These are phyloP conservation scores for Etheostoma spectabile DNA, from an alignment of 2,113 vertebrate species.

Conservation along the genomic window DNA sequence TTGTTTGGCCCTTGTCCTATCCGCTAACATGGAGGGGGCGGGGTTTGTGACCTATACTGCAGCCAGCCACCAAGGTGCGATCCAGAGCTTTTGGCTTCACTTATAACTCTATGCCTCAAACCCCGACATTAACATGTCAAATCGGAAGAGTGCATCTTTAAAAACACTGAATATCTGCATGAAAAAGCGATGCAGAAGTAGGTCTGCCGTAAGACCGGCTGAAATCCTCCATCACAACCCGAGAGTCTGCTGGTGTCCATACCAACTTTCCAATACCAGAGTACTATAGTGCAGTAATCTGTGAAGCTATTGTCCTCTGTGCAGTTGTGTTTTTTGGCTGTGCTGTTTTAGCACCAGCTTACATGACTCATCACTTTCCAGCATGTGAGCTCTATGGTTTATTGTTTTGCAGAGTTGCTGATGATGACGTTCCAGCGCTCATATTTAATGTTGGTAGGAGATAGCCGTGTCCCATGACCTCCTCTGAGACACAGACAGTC, in stretches of 20 bases:
- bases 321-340: background rate
- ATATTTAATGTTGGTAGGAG: slow-evolving; percentile 9
- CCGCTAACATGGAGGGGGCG: no score
- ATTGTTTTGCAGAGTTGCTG: slow-evolving; percentile 51
- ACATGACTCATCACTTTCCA: slow-evolving; percentile 23
- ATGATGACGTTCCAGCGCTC: slow-evolving; percentile 18
- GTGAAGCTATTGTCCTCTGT: slow-evolving; percentile 9
- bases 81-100: no score
- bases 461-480: slow-evolving; percentile 56
- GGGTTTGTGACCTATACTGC: no score
- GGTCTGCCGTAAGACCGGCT: background rate
- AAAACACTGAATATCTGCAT: background rate
- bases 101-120: no score
- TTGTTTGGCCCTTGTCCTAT: no score
- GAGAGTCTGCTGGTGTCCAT: no score
- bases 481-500: slow-evolving; percentile 28
- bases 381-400: slow-evolving; percentile 14
- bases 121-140: background rate
- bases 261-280: no score
- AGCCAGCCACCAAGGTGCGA: no score
- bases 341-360: slow-evolving; percentile 12
- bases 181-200: background rate
- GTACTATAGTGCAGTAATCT: background rate
- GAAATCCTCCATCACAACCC: no score
- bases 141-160: background rate